Evolutionary conservation across 64 coral and sea anemone genomes (phyloP).

Genomic region (Porites lutea): DNA sequence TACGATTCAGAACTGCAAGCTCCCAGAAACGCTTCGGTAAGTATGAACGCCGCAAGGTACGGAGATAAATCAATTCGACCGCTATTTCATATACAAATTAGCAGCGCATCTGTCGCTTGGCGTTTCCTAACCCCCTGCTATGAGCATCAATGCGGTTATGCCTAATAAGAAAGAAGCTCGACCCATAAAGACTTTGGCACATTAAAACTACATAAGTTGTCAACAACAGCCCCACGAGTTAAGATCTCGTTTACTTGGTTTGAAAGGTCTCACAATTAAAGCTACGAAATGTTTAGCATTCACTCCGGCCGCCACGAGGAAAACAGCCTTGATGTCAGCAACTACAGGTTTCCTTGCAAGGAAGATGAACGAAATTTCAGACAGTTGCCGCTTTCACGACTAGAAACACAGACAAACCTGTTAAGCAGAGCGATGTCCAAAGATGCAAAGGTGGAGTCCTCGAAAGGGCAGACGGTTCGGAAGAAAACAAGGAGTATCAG

Average conservation of each 20-base stretch:
- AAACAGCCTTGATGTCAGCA: constrained; percentile 10
- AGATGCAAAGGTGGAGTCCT: not conserved
- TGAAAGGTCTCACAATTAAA: not conserved
- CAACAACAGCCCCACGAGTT: constrained; percentile 44
- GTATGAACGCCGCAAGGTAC: constrained; percentile 6
- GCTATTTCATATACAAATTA: constrained; percentile 54
- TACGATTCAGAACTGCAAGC: not conserved
- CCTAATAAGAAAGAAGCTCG: constrained; percentile 63
- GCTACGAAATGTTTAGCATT: not conserved
- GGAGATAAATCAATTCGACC: constrained; percentile 11
- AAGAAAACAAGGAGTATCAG: not conserved
- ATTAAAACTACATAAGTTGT: not conserved
- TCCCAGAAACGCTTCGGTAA: no score
- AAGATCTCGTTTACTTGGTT: not conserved
- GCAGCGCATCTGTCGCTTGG: constrained; percentile 66
- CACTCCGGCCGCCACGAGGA: not conserved
- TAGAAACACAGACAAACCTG: constrained; percentile 29
- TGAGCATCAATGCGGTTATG: constrained; percentile 58
- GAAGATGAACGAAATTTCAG: constrained; percentile 2
- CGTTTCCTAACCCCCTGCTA: constrained; percentile 66
- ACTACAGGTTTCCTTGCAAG: constrained; percentile 28
- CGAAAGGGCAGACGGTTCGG: not conserved
- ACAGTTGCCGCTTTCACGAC: constrained; percentile 9
- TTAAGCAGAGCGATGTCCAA: constrained; percentile 7
- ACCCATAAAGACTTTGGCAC: constrained; percentile 48